A percentile compares a stretch with the other conserved stretches of the same genome.
phyloP scores from a whole-genome alignment of 2,888 invertebrate genomes.

The Cheilosia soror region DNA sequence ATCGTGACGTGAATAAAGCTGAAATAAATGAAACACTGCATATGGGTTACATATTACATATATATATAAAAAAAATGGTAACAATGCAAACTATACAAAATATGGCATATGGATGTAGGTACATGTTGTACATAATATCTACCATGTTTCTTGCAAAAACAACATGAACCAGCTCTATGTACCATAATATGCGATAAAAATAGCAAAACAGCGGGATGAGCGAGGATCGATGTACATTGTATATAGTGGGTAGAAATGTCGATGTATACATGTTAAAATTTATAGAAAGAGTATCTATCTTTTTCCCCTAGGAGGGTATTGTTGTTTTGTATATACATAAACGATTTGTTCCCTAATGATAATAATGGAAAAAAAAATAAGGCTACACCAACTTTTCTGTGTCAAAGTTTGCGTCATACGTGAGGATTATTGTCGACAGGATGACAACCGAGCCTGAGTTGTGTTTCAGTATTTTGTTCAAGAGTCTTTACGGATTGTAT shows the following conservation, averaged over 20 bases:
- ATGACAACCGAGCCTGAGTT: neutral
- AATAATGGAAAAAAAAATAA: slow-evolving; percentile 9
- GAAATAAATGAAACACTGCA: slow-evolving; percentile 50
- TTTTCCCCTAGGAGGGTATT: slow-evolving; percentile 12
- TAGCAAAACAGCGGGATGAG: slow-evolving; percentile 17
- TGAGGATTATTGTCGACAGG: slow-evolving; percentile 20
- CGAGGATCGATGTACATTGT: slow-evolving; percentile 8
- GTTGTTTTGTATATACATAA: slow-evolving; percentile 33
- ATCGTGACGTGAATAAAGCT: slow-evolving; percentile 70
- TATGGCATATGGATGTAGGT: slow-evolving; percentile 35
- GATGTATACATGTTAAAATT: slow-evolving; percentile 21
- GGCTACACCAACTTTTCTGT: slow-evolving; percentile 8
- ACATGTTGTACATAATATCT: slow-evolving; percentile 29
- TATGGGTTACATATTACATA: slow-evolving; percentile 6
- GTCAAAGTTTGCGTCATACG: slow-evolving; percentile 42
- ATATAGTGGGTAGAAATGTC: slow-evolving; percentile 12
- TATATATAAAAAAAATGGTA: slow-evolving; percentile 21
- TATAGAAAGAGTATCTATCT: slow-evolving; percentile 1
- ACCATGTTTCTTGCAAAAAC: slow-evolving; percentile 21
- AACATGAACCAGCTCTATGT: neutral
- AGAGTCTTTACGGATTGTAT: too few species aligned
- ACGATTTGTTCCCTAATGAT: slow-evolving; percentile 47
- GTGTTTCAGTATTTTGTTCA: too few species aligned
- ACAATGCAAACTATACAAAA: slow-evolving; percentile 53
- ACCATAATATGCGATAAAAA: slow-evolving; percentile 5